A percentile compares a stretch with the other conserved stretches of the same genome.
Conservation (phyloP, 2,888 invertebrate species). For the Cancer borealis region DNA sequence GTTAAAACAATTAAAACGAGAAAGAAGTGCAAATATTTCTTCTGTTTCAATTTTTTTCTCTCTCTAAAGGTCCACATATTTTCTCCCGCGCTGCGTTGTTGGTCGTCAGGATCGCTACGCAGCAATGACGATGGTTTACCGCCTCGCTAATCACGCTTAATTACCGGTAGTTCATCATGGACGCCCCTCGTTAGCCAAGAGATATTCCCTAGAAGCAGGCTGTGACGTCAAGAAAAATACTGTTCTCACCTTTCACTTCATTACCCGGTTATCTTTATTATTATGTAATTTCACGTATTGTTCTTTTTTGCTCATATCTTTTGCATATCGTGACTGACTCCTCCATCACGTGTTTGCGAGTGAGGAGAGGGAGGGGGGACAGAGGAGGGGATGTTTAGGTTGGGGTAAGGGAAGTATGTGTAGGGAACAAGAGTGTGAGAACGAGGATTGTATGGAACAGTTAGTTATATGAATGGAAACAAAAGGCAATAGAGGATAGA, state of each 20-base stretch:
- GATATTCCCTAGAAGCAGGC: no score
- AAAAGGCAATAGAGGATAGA: not conserved
- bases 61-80: not conserved
- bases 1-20: not conserved
- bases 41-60: not conserved
- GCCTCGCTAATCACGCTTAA: not conserved
- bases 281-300: not conserved
- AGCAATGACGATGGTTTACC: not conserved
- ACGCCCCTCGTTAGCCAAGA: no score
- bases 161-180: no score
- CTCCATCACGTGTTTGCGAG: not conserved
- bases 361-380: not conserved
- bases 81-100: not conserved
- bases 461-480: not conserved
- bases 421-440: not conserved
- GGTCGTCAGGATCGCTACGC: not conserved
- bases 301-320: not conserved
- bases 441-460: not conserved
- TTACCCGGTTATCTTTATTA: not conserved
- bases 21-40: not conserved
- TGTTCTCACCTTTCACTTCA: not conserved
- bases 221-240: no score
- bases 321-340: not conserved
- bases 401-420: not conserved
- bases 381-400: not conserved